phyloP scores from a whole-genome alignment of 2,113 vertebrate genomes.

The Rhineura floridana region DNA sequence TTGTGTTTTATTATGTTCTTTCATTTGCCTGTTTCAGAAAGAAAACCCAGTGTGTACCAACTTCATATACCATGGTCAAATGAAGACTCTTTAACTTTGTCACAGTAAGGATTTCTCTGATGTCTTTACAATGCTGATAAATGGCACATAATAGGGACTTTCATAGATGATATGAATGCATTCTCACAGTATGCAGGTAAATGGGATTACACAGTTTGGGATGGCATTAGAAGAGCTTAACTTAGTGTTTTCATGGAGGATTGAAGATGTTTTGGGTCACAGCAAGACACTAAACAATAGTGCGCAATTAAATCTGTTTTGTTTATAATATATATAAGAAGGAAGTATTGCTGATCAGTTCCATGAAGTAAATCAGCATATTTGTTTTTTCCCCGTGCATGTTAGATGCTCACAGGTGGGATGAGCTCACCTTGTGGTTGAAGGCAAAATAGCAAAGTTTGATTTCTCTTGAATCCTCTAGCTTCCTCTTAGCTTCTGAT shows the following conservation, averaged over 20 bases:
- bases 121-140: neutral
- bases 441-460: no score
- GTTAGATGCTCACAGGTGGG: no score
- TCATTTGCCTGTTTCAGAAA: constrained; percentile 76
- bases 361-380: neutral
- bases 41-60: constrained; percentile 86
- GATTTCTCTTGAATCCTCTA: no score
- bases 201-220: neutral
- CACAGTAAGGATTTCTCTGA: constrained; percentile 78
- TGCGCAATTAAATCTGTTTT: neutral
- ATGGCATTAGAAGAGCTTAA: neutral
- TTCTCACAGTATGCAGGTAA: no score
- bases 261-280: neutral
- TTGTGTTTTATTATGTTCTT: constrained; percentile 7
- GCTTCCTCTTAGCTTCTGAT: no score
- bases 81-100: constrained; percentile 87
- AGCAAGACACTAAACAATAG: neutral
- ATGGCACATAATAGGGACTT: neutral
- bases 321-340: neutral
- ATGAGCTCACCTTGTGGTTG: no score
- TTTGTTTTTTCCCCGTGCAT: no score
- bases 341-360: neutral
- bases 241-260: neutral
- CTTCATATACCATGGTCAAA: constrained; percentile 91
- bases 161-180: neutral